phyloP scores from a whole-genome alignment of 1,140 invertebrate genomes.

The Calycopis cecrops region DNA sequence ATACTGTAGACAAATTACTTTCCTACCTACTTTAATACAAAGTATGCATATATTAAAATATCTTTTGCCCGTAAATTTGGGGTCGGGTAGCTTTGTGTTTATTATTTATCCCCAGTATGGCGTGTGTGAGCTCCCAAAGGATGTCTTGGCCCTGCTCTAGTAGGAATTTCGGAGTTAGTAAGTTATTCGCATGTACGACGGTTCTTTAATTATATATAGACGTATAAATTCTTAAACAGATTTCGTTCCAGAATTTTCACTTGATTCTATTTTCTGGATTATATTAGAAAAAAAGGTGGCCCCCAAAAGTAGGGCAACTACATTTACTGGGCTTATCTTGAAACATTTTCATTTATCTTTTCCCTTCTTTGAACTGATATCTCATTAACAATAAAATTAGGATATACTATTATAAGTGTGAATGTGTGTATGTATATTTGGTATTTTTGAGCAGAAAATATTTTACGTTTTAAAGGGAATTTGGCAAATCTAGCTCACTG shows the following conservation, averaged over 20 bases:
- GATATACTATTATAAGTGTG: too few relatives aligned
- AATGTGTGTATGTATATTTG: too few relatives aligned
- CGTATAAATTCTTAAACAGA: background rate
- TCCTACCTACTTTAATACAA: conserved; percentile 5
- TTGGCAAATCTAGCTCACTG: too few relatives aligned
- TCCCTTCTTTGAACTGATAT: too few relatives aligned
- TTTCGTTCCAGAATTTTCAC: background rate
- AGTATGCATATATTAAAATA: conserved; percentile 16
- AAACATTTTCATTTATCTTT: too few relatives aligned
- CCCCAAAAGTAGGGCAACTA: too few relatives aligned
- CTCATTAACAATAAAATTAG: too few relatives aligned
- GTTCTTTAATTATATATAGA: conserved; percentile 8
- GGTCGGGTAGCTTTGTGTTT: conserved; percentile 24
- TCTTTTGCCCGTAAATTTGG: conserved; percentile 20
- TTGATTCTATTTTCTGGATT: too few relatives aligned
- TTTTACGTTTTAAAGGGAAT: too few relatives aligned
- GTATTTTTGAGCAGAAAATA: too few relatives aligned
- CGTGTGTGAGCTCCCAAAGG: conserved; percentile 24
- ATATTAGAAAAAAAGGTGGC: too few relatives aligned
- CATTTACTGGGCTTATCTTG: too few relatives aligned
- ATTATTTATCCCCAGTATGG: conserved; percentile 30
- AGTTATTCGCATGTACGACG: background rate
- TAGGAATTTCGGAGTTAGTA: conserved; percentile 30
- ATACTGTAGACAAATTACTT: conserved; percentile 2
- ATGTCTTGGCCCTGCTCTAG: conserved; percentile 31